phyloP scores from a whole-genome alignment of 2,113 vertebrate genomes.

The zebrafish (Danio rerio) region DNA sequence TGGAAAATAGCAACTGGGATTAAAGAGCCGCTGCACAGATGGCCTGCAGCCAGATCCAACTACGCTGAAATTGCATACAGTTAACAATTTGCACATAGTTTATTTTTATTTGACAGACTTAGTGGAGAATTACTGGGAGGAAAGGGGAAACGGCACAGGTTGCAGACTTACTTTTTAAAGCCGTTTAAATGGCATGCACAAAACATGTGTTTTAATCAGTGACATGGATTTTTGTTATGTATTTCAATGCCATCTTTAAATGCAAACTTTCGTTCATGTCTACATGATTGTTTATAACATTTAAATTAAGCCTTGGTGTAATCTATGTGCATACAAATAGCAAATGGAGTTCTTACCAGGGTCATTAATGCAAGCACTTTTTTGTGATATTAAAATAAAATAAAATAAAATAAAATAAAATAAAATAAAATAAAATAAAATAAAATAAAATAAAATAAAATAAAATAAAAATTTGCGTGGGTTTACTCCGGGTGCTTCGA shows the following conservation, averaged over 20 bases:
- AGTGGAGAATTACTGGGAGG: neutral
- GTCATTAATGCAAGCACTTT: too few species aligned
- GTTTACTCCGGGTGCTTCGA: too few species aligned
- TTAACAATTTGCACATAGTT: conserved; percentile 53
- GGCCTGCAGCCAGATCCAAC: conserved; percentile 58
- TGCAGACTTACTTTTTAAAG: neutral
- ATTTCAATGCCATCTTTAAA: neutral
- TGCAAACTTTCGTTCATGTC: neutral
- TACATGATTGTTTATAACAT: neutral
- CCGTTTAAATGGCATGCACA: neutral
- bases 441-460: neutral
- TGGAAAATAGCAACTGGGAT: conserved; percentile 58
- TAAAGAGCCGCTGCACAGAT: conserved; percentile 61
- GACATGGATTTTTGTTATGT: too few species aligned
- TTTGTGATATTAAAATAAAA: neutral
- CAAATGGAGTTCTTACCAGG: conserved; percentile 16
- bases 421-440: neutral
- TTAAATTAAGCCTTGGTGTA: neutral
- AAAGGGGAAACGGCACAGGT: neutral
- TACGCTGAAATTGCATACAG: conserved; percentile 51
- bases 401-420: neutral
- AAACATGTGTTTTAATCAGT: neutral
- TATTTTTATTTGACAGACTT: neutral
- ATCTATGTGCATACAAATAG: neutral
- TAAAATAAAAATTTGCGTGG: too few species aligned